phyloP scores from a whole-genome alignment of 1,140 invertebrate species.

The Atta texana region DNA sequence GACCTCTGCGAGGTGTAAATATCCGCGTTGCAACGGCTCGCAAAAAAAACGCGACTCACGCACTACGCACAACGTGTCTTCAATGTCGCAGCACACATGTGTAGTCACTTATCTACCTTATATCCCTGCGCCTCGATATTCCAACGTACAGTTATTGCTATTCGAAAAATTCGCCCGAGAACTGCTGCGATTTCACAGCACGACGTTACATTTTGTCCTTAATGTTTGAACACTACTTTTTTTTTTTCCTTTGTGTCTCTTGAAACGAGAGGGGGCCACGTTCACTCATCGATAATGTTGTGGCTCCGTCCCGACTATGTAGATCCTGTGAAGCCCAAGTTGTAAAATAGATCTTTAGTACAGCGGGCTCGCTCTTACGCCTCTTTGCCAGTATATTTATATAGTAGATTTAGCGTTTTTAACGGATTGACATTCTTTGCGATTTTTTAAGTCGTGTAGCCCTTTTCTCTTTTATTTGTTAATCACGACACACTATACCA shows the following conservation, averaged over 20 bases:
- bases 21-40: background rate
- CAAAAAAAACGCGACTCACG: slow-evolving; percentile 16
- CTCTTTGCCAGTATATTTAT: slow-evolving; percentile 23
- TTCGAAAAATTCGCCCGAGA: slow-evolving; percentile 10
- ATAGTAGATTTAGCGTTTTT: slow-evolving; percentile 39
- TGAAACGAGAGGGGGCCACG: slow-evolving; percentile 25
- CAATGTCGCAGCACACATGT: slow-evolving; percentile 6
- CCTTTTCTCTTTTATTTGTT: slow-evolving; percentile 9
- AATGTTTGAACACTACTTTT: slow-evolving; percentile 23
- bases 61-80: background rate
- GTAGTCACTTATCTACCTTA: slow-evolving; percentile 17
- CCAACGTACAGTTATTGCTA: slow-evolving; percentile 1
- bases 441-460: slow-evolving; percentile 29
- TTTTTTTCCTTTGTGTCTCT: slow-evolving; percentile 25
- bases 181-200: slow-evolving; percentile 6
- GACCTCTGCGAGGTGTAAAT: slow-evolving; percentile 17
- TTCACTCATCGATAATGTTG: slow-evolving; percentile 52
- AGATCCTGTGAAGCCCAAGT: slow-evolving; percentile 55
- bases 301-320: slow-evolving; percentile 40
- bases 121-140: slow-evolving; percentile 26
- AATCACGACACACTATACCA: background rate
- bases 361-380: slow-evolving; percentile 56
- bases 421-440: slow-evolving; percentile 33
- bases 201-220: slow-evolving; percentile 38
- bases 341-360: slow-evolving; percentile 65